Evolutionary conservation across 2,113 vertebrate species (phyloP).

Genomic region (Ageneiosus marmoratus): DNA sequence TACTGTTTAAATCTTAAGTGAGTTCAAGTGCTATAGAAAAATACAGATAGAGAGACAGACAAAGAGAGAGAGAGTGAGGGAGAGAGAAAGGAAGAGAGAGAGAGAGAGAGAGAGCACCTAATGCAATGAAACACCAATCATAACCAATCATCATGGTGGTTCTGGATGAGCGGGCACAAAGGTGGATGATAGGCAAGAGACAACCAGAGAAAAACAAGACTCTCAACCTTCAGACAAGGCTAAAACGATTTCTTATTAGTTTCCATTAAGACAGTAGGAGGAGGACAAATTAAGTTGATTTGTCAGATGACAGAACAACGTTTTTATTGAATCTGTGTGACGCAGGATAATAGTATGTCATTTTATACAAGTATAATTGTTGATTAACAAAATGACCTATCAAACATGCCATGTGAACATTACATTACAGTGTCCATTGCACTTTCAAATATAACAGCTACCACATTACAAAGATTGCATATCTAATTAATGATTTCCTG

Average conservation of each 20-base stretch:
- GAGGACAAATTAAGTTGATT: conserved; percentile 47
- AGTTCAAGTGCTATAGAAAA: conserved; percentile 27
- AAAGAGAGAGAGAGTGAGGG: not conserved
- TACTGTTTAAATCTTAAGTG: conserved; percentile 48
- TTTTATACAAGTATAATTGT: conserved; percentile 31
- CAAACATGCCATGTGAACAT: conserved; percentile 1
- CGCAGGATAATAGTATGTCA: conserved; percentile 26
- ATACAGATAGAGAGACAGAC: not conserved
- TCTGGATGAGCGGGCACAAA: conserved; percentile 28
- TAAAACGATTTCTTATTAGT: conserved; percentile 46
- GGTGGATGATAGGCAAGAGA: conserved; percentile 14
- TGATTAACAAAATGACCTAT: not conserved
- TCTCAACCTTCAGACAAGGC: conserved; percentile 58
- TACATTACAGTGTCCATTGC: not conserved
- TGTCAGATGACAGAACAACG: conserved; percentile 33
- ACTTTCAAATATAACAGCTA: not conserved
- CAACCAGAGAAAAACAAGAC: conserved; percentile 56
- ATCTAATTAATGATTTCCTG: not conserved
- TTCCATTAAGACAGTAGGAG: conserved; percentile 40
- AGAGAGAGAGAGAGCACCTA: not conserved
- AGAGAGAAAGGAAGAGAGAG: not conserved
- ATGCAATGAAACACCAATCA: conserved; percentile 34
- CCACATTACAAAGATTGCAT: not conserved
- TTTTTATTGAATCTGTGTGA: conserved; percentile 34
- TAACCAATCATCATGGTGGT: conserved; percentile 39